These are phyloP conservation scores for Myiotriccus ornatus DNA, from an alignment of 2,797 vertebrate species.

Conservation along the genomic window DNA sequence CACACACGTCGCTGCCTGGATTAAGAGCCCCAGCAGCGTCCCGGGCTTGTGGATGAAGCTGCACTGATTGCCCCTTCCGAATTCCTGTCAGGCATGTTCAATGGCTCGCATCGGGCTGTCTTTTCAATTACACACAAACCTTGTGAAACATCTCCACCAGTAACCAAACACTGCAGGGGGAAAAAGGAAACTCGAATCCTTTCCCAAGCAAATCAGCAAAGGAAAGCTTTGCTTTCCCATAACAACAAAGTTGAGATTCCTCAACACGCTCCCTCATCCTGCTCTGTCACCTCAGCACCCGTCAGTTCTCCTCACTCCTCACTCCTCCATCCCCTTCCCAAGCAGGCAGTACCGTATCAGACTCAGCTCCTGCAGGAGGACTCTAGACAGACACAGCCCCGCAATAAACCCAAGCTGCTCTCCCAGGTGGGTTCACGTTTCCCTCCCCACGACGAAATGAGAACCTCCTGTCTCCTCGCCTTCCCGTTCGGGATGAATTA, in stretches of 20 bases:
- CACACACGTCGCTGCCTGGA: background rate
- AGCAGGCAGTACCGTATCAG: background rate
- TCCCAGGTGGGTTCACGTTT: constrained; percentile 41
- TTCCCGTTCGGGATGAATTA: constrained; percentile 47
- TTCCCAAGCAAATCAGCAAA: background rate
- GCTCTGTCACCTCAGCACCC: background rate
- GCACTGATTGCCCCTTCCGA: background rate
- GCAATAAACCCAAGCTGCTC: constrained; percentile 39
- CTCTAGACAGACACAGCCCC: background rate
- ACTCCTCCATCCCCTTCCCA: background rate
- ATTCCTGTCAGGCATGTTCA: background rate
- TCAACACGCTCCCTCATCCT: background rate
- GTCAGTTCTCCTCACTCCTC: background rate
- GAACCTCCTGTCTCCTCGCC: constrained; percentile 32
- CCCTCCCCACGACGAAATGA: constrained; percentile 30
- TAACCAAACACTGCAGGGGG: background rate
- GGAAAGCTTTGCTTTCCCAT: background rate
- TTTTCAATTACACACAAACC: constrained; percentile 19
- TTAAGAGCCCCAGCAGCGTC: background rate
- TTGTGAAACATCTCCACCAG: background rate
- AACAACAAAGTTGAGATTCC: background rate
- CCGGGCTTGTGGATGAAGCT: background rate
- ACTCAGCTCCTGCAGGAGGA: background rate
- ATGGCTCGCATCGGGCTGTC: background rate
- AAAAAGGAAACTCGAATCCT: background rate